Percentiles rank a stretch among this genome's conserved stretches.
These are phyloP conservation scores for Eilema caniola DNA, from an alignment of 2,888 invertebrate genomes.

Conservation along the genomic window DNA sequence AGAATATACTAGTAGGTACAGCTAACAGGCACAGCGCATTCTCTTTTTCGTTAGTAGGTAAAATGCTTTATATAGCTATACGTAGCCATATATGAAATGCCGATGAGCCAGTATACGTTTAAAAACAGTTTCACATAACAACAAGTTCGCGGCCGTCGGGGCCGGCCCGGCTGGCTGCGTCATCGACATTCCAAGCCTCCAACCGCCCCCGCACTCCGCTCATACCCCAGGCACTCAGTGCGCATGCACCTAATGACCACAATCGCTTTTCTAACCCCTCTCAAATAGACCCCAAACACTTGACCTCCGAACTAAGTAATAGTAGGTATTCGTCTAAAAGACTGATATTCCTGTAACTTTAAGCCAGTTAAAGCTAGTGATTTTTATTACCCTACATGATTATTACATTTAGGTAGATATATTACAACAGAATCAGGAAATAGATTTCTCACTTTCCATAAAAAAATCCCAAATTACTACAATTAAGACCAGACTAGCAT, in stretches of 20 bases:
- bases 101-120: slow-evolving; percentile 64
- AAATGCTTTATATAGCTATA: background rate
- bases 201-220: slow-evolving; percentile 62
- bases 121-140: slow-evolving; percentile 82
- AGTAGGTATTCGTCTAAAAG: background rate
- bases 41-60: background rate
- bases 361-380: background rate
- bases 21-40: background rate
- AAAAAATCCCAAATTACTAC: background rate
- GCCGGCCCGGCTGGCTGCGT: slow-evolving; percentile 77
- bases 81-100: slow-evolving; percentile 41
- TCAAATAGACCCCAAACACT: slow-evolving; percentile 23
- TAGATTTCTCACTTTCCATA: background rate
- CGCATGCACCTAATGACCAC: slow-evolving; percentile 78
- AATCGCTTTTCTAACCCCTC: slow-evolving; percentile 69
- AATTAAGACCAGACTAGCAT: background rate
- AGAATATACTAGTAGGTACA: background rate
- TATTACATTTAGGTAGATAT: background rate
- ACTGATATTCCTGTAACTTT: background rate
- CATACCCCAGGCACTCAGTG: slow-evolving; percentile 70
- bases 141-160: slow-evolving; percentile 77
- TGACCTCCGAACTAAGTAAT: background rate
- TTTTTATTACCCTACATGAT: background rate
- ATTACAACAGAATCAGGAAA: background rate
- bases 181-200: slow-evolving; percentile 83